A percentile compares a stretch with the other conserved stretches of the same genome.
Evolutionary conservation across 64 coral and sea anemone genomes (phyloP).

Genomic region (Porites australiensis): DNA sequence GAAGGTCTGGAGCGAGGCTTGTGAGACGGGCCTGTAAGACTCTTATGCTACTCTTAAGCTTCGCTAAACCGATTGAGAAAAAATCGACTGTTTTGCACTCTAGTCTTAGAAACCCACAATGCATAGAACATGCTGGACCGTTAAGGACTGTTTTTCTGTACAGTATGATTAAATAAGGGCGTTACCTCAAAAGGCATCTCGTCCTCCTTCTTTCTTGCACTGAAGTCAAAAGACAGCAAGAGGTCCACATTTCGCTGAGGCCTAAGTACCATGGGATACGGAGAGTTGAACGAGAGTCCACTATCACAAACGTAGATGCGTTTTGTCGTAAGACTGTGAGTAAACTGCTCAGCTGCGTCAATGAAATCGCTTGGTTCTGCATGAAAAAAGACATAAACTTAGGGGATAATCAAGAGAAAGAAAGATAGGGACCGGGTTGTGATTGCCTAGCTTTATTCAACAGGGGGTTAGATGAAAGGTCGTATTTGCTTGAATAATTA

Average conservation of each 20-base stretch:
- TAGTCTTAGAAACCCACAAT: background rate
- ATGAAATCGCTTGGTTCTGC: background rate
- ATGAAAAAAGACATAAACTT: background rate
- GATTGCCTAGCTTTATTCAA: no score
- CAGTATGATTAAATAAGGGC: background rate
- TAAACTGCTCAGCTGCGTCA: slow-evolving; percentile 27
- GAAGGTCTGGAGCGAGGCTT: no score
- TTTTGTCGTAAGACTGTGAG: slow-evolving; percentile 30
- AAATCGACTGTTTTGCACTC: no score
- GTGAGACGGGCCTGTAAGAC: no score
- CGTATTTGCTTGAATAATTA: no score
- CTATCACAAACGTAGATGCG: slow-evolving; percentile 83
- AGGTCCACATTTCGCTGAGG: slow-evolving; percentile 81
- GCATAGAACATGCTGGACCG: background rate
- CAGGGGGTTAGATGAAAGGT: no score
- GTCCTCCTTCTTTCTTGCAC: slow-evolving; percentile 78
- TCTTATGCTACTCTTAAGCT: no score
- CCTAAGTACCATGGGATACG: slow-evolving; percentile 79
- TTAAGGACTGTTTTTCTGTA: background rate
- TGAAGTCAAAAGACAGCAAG: slow-evolving; percentile 93
- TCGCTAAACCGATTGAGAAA: no score
- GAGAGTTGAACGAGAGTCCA: slow-evolving; percentile 94
- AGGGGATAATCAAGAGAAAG: no score
- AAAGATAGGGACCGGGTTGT: no score
- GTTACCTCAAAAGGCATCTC: slow-evolving; percentile 71